Evolutionary conservation across 2,888 invertebrate genomes (phyloP), one percentile per base, ranked within the genome.

Genomic region (Leptarthrus brevirostris): DNA sequence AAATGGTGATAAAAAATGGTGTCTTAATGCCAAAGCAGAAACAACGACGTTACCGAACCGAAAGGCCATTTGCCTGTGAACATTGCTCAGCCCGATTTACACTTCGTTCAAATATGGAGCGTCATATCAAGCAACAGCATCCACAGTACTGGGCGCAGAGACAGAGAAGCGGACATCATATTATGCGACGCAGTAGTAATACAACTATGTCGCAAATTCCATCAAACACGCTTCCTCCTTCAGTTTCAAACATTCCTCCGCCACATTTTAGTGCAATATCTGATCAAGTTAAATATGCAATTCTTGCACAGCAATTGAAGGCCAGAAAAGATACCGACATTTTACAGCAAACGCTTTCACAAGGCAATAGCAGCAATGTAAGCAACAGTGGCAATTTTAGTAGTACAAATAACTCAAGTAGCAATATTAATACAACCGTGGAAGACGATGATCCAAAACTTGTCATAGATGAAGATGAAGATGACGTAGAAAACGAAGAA

Each of bases 121-220:
- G 96, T 0, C 97, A 97, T 79, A 93, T 96, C 2, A 96, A 96
- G 81, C 95, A 96, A 79, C 96, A 96, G 79, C 97, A 97, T 86
- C 96, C 96, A 0, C 93, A 94, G 76, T 92, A 90, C 81, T 96
- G 95, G 92, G 93, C 93, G 70, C 92, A 94, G 77, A 87, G 93
- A 47, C 91, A 94, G 79, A 85, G 90, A 24, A 88, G 88, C 2
- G 88, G 88, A 0, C 87, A 89, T 52, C 84, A 84, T 54, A 81
- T 84, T 34, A 81, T 85, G 81, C 82, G 79, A n/a, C 76, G 85
- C 3, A 81, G 81, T 0, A 81, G 80, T 10, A 79, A 77, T 66
- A 20, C 52, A 4, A 10, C 49, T 4, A 56, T 58, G 34, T 49
- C 61, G 77, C 77, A 47, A 79, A 80, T 0, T 78, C 80, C 1